Evolutionary conservation across 2,888 invertebrate species (phyloP).

Genomic region (Lypha dubia): DNA sequence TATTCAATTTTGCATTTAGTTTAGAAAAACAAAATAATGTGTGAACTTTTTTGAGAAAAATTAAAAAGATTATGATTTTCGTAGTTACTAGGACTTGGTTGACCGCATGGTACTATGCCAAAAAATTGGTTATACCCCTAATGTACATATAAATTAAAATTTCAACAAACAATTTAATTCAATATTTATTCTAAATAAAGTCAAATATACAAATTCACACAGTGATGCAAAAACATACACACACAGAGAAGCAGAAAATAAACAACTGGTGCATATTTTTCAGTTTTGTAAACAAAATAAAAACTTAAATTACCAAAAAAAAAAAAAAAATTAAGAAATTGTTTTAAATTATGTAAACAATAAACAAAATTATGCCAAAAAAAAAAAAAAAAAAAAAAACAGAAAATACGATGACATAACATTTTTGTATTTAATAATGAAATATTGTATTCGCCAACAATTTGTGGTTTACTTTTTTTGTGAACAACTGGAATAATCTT

Average conservation of each 20-base stretch:
- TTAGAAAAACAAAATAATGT: too few relatives aligned
- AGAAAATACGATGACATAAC: slow-evolving; percentile 53
- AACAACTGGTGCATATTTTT: slow-evolving; percentile 47
- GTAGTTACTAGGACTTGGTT: too few relatives aligned
- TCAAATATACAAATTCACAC: slow-evolving; percentile 32
- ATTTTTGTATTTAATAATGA: slow-evolving; percentile 24
- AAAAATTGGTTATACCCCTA: too few relatives aligned
- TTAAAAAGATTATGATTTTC: too few relatives aligned
- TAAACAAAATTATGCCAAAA: slow-evolving; percentile 42
- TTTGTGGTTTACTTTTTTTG: neutral
- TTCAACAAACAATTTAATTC: slow-evolving; percentile 25
- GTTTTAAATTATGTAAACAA: slow-evolving; percentile 4
- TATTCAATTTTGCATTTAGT: too few relatives aligned
- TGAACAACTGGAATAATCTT: neutral
- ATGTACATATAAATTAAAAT: slow-evolving; percentile 27
- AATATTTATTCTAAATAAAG: slow-evolving; percentile 35
- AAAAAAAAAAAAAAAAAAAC: slow-evolving; percentile 46
- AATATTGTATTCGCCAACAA: neutral
- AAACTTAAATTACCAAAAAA: slow-evolving; percentile 53
- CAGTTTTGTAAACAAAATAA: slow-evolving; percentile 48
- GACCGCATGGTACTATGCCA: too few relatives aligned
- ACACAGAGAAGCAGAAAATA: slow-evolving; percentile 4
- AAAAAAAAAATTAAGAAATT: too few relatives aligned
- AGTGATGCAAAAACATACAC: slow-evolving; percentile 21
- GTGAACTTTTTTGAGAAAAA: too few relatives aligned